Evolutionary conservation across 2,797 vertebrate genomes (phyloP), one percentile per base, ranked within the genome.

Genomic region (Coluber constrictor): DNA sequence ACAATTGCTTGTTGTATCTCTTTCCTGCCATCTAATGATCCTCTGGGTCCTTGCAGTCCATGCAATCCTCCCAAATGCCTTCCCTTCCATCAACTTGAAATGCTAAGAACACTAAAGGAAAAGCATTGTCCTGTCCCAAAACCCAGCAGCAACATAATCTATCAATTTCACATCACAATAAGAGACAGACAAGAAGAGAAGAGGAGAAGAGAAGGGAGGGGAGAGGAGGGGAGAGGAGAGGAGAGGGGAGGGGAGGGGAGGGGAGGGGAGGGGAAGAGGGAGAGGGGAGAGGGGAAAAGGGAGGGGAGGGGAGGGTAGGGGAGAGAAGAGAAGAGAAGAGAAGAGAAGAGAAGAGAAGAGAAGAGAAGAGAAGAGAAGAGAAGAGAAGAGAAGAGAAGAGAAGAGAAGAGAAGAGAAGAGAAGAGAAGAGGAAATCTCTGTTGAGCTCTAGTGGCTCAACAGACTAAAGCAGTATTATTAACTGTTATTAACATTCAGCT

Each of bases 201-300:
- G 54, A 11, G n/a, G n/a, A n/a, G 54, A 55, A 55, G 59, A 25
- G 2, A 60, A 1, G 59, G 20, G 59, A 5, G 3, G 56, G 2
- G 57, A 7, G 1, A 23, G 4, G 25, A 0, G 3, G 60, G 1
- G 10, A 10, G 7, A 25, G 20, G 3, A 2, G 3, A 8, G 8
- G 0, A 9, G 3, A 11, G 60, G 0, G 25, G 9, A 4, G 25
- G 1, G 25, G 9, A 11, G 25, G 1, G 20, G 3, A 9, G 32
- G 8, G 8, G 7, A 32, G 20, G 20, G 7, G 23, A 37, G 16
- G 4, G 57, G 4, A n/a, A n/a, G 23, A 37, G 16, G 4, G 57
- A 1, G n/a, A n/a, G n/a, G n/a, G 7, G 11, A 43, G 70, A 3
- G 16, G 16, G 37, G 3, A 0, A 32, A 8, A 8, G 15, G 1